These are phyloP conservation scores for Macrostomum lignano DNA, from an alignment of 1,140 invertebrate species.

Conservation along the genomic window DNA sequence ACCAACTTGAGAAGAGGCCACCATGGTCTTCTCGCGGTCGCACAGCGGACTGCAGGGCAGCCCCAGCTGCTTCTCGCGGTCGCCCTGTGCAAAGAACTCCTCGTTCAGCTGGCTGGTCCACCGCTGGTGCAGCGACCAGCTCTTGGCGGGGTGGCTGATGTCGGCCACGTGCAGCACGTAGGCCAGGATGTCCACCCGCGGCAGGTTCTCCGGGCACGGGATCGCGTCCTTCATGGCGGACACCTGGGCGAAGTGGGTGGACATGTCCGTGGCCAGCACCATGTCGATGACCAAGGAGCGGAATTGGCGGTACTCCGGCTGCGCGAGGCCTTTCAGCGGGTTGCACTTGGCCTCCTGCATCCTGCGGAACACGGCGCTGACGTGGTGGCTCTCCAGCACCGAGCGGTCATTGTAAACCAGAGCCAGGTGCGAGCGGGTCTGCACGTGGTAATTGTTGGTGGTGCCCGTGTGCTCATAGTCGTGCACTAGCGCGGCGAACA, in stretches of 20 bases:
- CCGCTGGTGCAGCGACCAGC: slow-evolving; percentile 53
- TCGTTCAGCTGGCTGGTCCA: slow-evolving; percentile 73
- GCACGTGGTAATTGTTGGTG: slow-evolving; percentile 82
- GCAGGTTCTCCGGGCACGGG: background rate
- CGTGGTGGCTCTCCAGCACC: slow-evolving; percentile 2
- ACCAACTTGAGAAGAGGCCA: slow-evolving; percentile 6
- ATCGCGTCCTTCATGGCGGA: slow-evolving; percentile 57
- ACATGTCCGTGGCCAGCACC: slow-evolving; percentile 80
- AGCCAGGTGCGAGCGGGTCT: slow-evolving; percentile 35
- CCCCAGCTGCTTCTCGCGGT: slow-evolving; percentile 53
- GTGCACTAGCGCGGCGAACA: slow-evolving; percentile 59
- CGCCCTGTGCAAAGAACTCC: slow-evolving; percentile 59
- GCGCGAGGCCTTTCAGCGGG: slow-evolving; percentile 54
- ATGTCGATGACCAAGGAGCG: slow-evolving; percentile 72
- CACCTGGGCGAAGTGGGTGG: slow-evolving; percentile 79
- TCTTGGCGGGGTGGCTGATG: slow-evolving; percentile 80
- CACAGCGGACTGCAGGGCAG: slow-evolving; percentile 73
- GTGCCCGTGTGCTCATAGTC: slow-evolving; percentile 74
- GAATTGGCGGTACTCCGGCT: slow-evolving; percentile 58
- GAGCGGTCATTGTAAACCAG: slow-evolving; percentile 5
- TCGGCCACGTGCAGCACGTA: slow-evolving; percentile 78
- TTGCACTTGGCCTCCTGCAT: slow-evolving; percentile 41
- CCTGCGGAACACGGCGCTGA: background rate
- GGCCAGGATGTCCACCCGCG: slow-evolving; percentile 32
- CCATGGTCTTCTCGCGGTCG: slow-evolving; percentile 34